Base-by-base conservation (phyloP, 2,797 vertebrate species). In the Buphagus erythrorhynchus region DNA sequence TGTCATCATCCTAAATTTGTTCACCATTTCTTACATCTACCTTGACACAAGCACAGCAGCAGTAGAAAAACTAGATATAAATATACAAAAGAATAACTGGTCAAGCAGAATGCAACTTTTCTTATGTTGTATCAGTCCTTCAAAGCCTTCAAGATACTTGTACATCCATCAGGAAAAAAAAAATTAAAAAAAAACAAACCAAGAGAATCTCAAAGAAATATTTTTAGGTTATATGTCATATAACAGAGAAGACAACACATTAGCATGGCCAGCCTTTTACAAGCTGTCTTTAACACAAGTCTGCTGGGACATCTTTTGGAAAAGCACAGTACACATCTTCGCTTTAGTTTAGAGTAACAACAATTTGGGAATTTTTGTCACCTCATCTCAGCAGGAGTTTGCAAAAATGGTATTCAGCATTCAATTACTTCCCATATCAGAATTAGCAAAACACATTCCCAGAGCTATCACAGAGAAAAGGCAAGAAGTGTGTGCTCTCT, bases 321-420 rank as follows among this genome's bases (percentile, higher is more conserved):
- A 87, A 71, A 87, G 48, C 51, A 68, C 16, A 67, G 49, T 17
- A 71, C 33, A n/a, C 22, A 42, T 38, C 20, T 68, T 75, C 10
- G 11, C 51, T 86, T 83, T 21, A 19, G 42, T 80, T 83, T 54
- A 94, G 17, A 74, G 14, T n/a, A 69, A 79, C 16, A 74, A 42
- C 63, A 55, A 57, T 85, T 42, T 38, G 66, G 74, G 67, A 55
- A 21, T 42, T 63, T 88, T 79, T 92, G 69, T 59, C 31, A 28
- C 12, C 35, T 84, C 33, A 43, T 72, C 89, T 94, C 85, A 87
- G 62, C 77, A 90, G 80, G 42, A 86, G 62, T 42, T 84, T 88
- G 59, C 33, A 81, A 72, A 94, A 95, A 86, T n/a, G 26, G 24
- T 77, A 46, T 82, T 89, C 35, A 90, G 72, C 52, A 63, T 95